These are phyloP conservation scores for Metopolophium dirhodum DNA, from an alignment of 1,140 invertebrate species.

Conservation along the genomic window DNA sequence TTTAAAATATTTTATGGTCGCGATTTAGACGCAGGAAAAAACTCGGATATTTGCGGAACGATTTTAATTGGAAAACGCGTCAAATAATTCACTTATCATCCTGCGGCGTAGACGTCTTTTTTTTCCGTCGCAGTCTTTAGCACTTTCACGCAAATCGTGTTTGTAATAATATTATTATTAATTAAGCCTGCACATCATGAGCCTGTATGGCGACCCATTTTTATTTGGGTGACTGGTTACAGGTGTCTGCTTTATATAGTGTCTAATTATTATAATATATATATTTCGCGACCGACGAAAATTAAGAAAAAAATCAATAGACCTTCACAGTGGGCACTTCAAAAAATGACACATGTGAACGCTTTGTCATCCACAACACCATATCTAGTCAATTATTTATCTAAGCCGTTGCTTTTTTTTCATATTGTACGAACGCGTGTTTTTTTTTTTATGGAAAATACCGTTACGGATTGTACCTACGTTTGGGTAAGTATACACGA, in stretches of 20 bases:
- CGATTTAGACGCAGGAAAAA: not conserved
- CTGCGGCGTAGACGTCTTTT: not conserved
- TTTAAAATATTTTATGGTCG: not conserved
- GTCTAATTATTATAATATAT: not conserved
- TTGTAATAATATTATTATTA: not conserved
- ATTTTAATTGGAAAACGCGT: not conserved
- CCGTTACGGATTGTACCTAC: not conserved
- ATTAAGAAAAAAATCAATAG: not conserved
- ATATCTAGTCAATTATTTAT: not conserved
- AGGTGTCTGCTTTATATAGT: not conserved
- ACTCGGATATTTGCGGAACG: not conserved
- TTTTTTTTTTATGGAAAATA: not conserved
- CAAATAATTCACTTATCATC: slow-evolving; percentile 13
- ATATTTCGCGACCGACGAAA: not conserved
- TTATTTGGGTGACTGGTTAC: not conserved
- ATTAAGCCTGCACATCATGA: not conserved
- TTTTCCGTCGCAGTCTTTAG: not conserved
- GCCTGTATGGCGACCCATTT: not conserved
- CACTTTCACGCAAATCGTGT: not conserved
- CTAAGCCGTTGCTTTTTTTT: not conserved
- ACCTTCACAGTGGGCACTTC: not conserved
- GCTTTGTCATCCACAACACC: not conserved
- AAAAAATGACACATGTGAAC: not conserved
- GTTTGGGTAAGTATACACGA: not conserved
- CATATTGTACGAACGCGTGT: not conserved